A percentile compares a stretch with the other conserved stretches of the same genome.
phyloP scores from a whole-genome alignment of 2,113 vertebrate genomes.

The Gymnorhina tibicen region DNA sequence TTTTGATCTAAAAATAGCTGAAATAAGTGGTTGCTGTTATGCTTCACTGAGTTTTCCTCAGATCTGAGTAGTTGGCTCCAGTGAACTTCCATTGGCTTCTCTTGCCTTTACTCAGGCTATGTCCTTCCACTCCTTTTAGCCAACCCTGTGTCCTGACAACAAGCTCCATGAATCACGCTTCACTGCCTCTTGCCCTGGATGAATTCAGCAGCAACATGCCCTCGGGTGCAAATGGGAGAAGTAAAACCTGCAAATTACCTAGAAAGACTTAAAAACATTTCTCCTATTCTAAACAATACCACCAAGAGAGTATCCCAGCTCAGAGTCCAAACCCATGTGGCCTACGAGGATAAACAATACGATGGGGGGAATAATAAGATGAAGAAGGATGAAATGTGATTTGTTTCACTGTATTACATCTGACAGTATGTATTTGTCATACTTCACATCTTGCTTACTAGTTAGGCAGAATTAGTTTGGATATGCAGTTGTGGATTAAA shows the following conservation, averaged over 20 bases:
- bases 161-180: neutral
- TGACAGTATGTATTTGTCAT: neutral
- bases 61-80: neutral
- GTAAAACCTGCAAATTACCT: neutral
- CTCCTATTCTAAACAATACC: neutral
- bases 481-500: neutral
- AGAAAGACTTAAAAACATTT: neutral
- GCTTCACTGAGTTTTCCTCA: neutral
- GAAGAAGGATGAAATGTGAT: neutral
- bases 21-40: neutral
- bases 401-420: conserved; percentile 10
- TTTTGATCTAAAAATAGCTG: neutral
- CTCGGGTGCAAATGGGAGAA: neutral
- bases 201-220: neutral
- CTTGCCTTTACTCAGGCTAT: neutral
- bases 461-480: neutral
- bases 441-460: neutral
- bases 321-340: neutral
- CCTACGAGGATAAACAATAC: neutral
- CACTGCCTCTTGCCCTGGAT: neutral
- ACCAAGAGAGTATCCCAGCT: neutral
- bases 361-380: neutral
- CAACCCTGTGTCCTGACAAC: neutral
- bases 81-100: neutral
- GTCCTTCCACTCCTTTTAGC: neutral